Evolutionary conservation across 2,888 invertebrate genomes (phyloP).

Genomic region (Galeruca laticollis): DNA sequence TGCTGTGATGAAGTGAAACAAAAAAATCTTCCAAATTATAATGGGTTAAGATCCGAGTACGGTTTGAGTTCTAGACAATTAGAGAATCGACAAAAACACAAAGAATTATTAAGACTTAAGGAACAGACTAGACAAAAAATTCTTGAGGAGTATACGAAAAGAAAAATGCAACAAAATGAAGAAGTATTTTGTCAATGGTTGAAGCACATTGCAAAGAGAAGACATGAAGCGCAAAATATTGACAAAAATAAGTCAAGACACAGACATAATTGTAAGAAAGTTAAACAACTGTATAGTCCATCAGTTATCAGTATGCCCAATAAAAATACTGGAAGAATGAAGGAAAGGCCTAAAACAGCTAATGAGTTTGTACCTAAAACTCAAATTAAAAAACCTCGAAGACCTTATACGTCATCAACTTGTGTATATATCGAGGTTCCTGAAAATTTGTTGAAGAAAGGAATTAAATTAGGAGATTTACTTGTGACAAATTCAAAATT

Average conservation of each 20-base stretch:
- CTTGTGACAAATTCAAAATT: constrained; percentile 54
- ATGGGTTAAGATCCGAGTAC: constrained; percentile 70
- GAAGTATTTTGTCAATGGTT: constrained; percentile 70
- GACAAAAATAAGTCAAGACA: constrained; percentile 14
- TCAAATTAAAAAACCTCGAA: constrained; percentile 49
- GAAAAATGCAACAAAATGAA: constrained; percentile 67
- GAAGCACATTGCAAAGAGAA: constrained; percentile 60
- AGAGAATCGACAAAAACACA: constrained; percentile 63
- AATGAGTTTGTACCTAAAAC: constrained; percentile 54
- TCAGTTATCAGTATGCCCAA: constrained; percentile 51
- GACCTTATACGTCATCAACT: constrained; percentile 59
- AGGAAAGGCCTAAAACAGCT: constrained; percentile 60
- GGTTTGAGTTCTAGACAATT: constrained; percentile 68
- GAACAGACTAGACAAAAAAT: constrained; percentile 66
- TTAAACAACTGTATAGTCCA: constrained; percentile 47
- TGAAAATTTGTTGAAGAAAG: constrained; percentile 54
- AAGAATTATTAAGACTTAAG: constrained; percentile 63
- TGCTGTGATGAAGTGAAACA: constrained; percentile 65
- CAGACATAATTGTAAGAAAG: not conserved
- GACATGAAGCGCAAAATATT: constrained; percentile 34
- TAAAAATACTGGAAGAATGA: constrained; percentile 43
- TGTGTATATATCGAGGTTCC: constrained; percentile 63
- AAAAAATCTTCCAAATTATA: constrained; percentile 67
- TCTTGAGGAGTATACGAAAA: constrained; percentile 62
- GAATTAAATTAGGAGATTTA: constrained; percentile 60